These are phyloP conservation scores for Drosophila punjabiensis DNA, from an alignment of 1,140 invertebrate species.

Conservation along the genomic window DNA sequence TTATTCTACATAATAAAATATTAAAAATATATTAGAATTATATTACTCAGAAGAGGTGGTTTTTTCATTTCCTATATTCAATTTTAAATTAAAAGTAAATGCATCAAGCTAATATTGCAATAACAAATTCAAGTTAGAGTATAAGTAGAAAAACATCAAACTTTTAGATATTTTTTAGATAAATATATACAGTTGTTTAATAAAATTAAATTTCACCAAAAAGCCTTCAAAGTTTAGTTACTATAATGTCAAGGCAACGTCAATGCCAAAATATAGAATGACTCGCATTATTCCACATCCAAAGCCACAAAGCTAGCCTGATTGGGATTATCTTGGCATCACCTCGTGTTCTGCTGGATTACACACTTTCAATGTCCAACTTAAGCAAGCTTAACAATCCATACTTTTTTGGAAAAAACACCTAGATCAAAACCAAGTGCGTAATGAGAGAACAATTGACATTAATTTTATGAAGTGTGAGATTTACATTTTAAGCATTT, in stretches of 20 bases:
- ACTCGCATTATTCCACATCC: constrained; percentile 18
- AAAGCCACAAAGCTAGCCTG: not conserved
- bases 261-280: constrained; percentile 19
- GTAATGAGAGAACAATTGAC: constrained; percentile 38
- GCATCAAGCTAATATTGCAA: too few species aligned
- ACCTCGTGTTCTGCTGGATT: constrained; percentile 26
- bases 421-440: constrained; percentile 13
- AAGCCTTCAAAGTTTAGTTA: not conserved
- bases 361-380: constrained; percentile 30
- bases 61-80: too few species aligned
- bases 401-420: not conserved
- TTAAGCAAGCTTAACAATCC: constrained; percentile 10
- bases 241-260: constrained; percentile 5
- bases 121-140: not conserved
- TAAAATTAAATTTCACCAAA: not conserved
- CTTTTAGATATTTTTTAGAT: not conserved
- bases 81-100: too few species aligned
- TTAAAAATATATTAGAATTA: not conserved
- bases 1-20: not conserved
- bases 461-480: constrained; percentile 43
- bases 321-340: constrained; percentile 28
- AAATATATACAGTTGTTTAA: not conserved
- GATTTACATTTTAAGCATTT: constrained; percentile 42
- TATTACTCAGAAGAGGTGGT: too few species aligned
- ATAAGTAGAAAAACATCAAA: not conserved